Conservation (phyloP, 2,113 vertebrate species). For the Mormyrus lacerda region DNA sequence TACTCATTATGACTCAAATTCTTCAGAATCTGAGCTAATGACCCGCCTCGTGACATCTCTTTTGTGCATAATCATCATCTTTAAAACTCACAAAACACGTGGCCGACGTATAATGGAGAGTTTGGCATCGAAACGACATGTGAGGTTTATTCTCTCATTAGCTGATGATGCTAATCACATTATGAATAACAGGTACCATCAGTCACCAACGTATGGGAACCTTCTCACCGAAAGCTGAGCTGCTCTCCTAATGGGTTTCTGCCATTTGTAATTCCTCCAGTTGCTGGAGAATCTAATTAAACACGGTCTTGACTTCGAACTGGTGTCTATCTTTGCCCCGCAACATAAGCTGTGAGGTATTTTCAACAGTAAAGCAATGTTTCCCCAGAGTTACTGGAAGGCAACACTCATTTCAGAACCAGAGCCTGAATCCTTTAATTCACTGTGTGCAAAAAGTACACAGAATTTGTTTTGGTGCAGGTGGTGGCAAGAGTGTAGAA, state of each 20-base stretch:
- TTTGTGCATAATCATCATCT: neutral
- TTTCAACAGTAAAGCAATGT: neutral
- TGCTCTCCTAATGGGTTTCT: neutral
- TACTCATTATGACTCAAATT: neutral
- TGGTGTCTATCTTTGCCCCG: neutral
- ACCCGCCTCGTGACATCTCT: neutral
- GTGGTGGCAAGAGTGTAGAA: neutral
- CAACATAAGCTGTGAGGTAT: neutral
- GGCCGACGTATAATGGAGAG: neutral
- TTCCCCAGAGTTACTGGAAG: neutral
- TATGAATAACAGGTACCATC: neutral
- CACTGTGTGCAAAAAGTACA: neutral
- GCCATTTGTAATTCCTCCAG: neutral
- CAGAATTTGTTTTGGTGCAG: neutral
- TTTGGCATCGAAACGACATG: neutral
- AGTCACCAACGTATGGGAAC: neutral
- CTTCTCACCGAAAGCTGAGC: neutral
- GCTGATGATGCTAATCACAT: neutral
- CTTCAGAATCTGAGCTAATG: neutral
- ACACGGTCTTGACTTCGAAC: neutral
- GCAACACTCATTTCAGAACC: neutral
- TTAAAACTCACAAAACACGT: neutral
- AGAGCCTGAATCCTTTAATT: neutral
- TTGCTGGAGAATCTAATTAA: constrained; percentile 1
- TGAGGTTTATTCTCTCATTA: neutral